Evolutionary conservation across 2,113 vertebrate genomes (phyloP), one percentile per base, ranked within the genome.

Genomic region (human (Homo sapiens)): DNA sequence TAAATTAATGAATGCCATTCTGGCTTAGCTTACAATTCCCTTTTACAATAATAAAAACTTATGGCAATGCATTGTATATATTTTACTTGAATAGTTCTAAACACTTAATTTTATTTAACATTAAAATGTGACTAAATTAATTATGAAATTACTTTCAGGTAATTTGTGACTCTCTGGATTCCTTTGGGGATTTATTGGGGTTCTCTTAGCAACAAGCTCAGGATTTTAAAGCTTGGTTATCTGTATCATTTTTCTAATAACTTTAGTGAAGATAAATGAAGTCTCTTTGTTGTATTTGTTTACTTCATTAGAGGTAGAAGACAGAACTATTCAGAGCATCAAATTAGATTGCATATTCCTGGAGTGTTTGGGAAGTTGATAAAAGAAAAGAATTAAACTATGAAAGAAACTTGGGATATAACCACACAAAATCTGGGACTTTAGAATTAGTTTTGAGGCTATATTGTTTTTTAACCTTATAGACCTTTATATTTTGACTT

Each of bases 61-160:
- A 35, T 87, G 20, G 35, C 5, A 25, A 4, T 43, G 82, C 48
- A 70, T 93, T 81, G 75, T 55, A 75, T 76, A 81, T 10, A 55
- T 64, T 90, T 96, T 73, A 70, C 61, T 55, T 23, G 14, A 59
- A 68, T 76, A 82, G 32, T 72, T 91, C 50, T 81, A 55, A 96
- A 73, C 35, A 73, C 38, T 50, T 52, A 89, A 43, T 76, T 17
- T 66, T 86, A 89, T 45, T 81, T 89, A 90, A 89, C 30, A 45
- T 78, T 48, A 72, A 86, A 79, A 82, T 87, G 23, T 93, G n/a
- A 90, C 72, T 87, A 83, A 50, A 27, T 86, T 90, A 88, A 23
- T 78, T 68, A 80, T 61, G 32, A 89, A 97, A 90, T 94, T 59
- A 52, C 87, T 89, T 93, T 94, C 73, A 78, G 50, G 43, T 83